phyloP scores from a whole-genome alignment of 1,140 invertebrate genomes.

The Lordiphosa clarofinis region DNA sequence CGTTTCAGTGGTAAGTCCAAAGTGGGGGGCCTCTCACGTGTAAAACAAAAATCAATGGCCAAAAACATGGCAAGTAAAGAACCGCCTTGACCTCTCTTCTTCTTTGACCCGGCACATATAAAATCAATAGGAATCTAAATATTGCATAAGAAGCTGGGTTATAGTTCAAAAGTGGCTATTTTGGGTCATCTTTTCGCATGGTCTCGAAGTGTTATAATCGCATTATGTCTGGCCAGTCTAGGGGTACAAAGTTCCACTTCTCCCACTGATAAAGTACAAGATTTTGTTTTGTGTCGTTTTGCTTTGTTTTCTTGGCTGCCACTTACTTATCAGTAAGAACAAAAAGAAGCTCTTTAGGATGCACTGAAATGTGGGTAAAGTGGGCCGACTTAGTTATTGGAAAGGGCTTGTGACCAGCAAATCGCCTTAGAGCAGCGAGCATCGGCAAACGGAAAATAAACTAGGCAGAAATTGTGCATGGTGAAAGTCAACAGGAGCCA shows the following conservation, averaged over 20 bases:
- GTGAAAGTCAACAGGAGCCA: too few species aligned
- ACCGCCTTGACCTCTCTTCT: slow-evolving; percentile 42
- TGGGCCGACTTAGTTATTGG: slow-evolving; percentile 13
- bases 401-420: slow-evolving; percentile 12
- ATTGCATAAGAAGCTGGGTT: slow-evolving; percentile 23
- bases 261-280: slow-evolving; percentile 32
- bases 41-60: slow-evolving; percentile 38
- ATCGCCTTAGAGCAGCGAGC: not conserved
- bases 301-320: slow-evolving; percentile 21
- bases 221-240: slow-evolving; percentile 28
- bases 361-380: slow-evolving; percentile 34
- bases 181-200: slow-evolving; percentile 20
- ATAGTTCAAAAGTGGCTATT: slow-evolving; percentile 5
- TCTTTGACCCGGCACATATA: slow-evolving; percentile 48
- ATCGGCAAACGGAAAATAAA: too few species aligned
- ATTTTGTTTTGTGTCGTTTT: slow-evolving; percentile 6
- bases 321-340: slow-evolving; percentile 27
- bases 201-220: slow-evolving; percentile 25
- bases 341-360: slow-evolving; percentile 20
- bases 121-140: slow-evolving; percentile 43
- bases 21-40: not conserved
- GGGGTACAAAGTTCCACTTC: slow-evolving; percentile 41
- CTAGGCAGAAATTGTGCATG: too few species aligned
- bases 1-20: slow-evolving; percentile 43
- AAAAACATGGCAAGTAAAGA: slow-evolving; percentile 24